Conservation (phyloP, 1,140 invertebrate species). For the Dendroctonus ponderosae region DNA sequence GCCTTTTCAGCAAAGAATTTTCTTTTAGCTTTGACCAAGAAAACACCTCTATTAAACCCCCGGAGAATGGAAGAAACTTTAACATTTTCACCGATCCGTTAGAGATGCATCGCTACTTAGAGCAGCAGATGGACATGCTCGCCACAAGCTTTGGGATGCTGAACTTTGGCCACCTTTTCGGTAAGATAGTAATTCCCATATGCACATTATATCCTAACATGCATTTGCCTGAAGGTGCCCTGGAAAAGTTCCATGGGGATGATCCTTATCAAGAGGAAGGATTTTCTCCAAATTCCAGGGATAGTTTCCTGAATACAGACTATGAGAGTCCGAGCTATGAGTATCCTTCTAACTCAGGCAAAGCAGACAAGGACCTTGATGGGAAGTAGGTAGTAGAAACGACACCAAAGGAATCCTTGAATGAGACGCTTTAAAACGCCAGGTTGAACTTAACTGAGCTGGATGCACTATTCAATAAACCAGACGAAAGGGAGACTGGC, state of each 20-base stretch:
- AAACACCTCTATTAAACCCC: not conserved
- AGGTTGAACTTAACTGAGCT: not conserved
- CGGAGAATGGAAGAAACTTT: constrained; percentile 36
- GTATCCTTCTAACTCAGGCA: constrained; percentile 35
- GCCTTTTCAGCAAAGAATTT: too few species aligned
- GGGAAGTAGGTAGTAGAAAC: constrained; percentile 51
- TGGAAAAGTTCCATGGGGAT: not conserved
- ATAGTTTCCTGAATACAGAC: constrained; percentile 53
- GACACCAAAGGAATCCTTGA: not conserved
- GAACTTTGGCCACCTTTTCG: constrained; percentile 43
- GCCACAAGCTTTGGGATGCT: constrained; percentile 45
- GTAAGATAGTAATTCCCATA: constrained; percentile 5
- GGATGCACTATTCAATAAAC: constrained; percentile 3
- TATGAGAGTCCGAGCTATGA: constrained; percentile 35
- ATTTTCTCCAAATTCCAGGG: constrained; percentile 44
- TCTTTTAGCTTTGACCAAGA: not conserved
- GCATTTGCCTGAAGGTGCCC: not conserved
- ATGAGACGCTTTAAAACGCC: not conserved
- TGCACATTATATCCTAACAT: not conserved
- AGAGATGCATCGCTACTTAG: constrained; percentile 54
- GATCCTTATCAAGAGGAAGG: not conserved
- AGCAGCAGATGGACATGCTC: constrained; percentile 52
- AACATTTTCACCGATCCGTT: constrained; percentile 52
- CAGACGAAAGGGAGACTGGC: not conserved
- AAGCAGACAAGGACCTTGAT: constrained; percentile 55